Evolutionary conservation across 2,888 invertebrate genomes (phyloP).

Genomic region (Acanthosepion esculentum): DNA sequence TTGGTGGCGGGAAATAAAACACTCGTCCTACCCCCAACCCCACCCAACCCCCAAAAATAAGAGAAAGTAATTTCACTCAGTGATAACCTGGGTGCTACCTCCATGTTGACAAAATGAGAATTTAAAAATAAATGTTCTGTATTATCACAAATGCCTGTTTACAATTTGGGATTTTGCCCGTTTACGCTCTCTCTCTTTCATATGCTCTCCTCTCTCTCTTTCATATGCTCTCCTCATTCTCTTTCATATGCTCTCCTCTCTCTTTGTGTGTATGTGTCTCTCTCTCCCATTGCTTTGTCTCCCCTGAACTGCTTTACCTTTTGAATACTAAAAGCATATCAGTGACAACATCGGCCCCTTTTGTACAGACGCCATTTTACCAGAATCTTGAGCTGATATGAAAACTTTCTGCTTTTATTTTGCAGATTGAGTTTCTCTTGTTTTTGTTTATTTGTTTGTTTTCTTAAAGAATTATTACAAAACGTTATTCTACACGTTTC

Average conservation of each 20-base stretch:
- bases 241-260: background rate
- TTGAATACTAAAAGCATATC: background rate
- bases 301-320: background rate
- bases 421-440: background rate
- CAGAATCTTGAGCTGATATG: too few species aligned
- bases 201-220: background rate
- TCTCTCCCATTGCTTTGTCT: conserved; percentile 12
- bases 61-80: conserved; percentile 7
- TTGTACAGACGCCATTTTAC: background rate
- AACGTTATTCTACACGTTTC: background rate
- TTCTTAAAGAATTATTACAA: background rate
- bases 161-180: background rate
- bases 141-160: conserved; percentile 7
- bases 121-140: background rate
- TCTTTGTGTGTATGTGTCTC: conserved; percentile 33
- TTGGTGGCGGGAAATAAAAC: background rate
- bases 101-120: background rate
- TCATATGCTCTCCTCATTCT: background rate
- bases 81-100: conserved; percentile 16
- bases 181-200: background rate
- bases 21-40: background rate
- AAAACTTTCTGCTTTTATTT: background rate
- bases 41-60: background rate
- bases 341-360: background rate
- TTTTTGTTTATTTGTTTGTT: background rate